Conservation (phyloP, 1,140 invertebrate species). For the Drosophila simulans region DNA sequence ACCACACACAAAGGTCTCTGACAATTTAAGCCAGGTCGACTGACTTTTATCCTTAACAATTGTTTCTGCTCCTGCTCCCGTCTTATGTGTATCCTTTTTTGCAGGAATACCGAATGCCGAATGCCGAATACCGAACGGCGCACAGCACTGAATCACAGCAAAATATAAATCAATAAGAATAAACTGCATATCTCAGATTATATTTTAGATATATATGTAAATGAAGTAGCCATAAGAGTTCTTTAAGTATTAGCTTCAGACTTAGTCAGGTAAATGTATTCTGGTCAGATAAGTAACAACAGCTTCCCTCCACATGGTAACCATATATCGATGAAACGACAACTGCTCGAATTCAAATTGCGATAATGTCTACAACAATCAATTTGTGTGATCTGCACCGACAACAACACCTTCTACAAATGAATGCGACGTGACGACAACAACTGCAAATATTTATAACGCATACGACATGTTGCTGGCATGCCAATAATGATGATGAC, state of each 20-base stretch:
- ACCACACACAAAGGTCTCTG: conserved; percentile 63
- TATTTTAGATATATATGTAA: conserved; percentile 44
- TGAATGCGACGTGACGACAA: conserved; percentile 36
- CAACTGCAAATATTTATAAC: conserved; percentile 43
- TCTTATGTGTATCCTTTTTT: conserved; percentile 23
- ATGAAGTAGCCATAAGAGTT: conserved; percentile 59
- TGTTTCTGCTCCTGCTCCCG: conserved; percentile 27
- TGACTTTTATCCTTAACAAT: conserved; percentile 46
- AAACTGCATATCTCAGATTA: conserved; percentile 68
- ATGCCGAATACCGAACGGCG: neutral
- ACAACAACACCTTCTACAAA: conserved; percentile 38
- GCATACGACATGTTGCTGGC: conserved; percentile 48
- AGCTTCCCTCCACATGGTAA: conserved; percentile 78
- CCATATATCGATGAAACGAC: conserved; percentile 24
- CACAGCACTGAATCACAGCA: conserved; percentile 16
- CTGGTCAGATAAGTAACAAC: conserved; percentile 72
- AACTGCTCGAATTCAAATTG: neutral
- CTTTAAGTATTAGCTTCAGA: conserved; percentile 73
- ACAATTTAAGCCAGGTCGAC: conserved; percentile 41
- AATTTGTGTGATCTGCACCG: conserved; percentile 42
- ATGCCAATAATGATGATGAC: conserved; percentile 84
- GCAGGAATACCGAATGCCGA: conserved; percentile 33
- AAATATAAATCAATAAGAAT: conserved; percentile 48
- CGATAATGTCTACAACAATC: conserved; percentile 41
- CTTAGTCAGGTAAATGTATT: conserved; percentile 69